Evolutionary conservation across 2,113 vertebrate genomes (phyloP), one percentile per base, ranked within the genome.

Genomic region (Protobothrops flavoviridis): DNA sequence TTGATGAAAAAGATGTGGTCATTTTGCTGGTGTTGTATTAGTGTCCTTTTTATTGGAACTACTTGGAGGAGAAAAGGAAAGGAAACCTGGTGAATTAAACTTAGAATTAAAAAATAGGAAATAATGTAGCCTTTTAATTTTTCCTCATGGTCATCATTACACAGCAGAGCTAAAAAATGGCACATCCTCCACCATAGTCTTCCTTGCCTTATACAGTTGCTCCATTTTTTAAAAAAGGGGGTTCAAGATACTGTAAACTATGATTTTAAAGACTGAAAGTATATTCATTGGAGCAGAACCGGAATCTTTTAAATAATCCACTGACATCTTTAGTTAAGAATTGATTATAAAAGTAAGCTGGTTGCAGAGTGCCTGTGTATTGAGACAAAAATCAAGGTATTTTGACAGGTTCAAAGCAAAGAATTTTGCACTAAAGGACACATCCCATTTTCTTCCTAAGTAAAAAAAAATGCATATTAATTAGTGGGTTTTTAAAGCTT

Each of bases 271-370:
- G 55, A 81, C 5, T 74, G 13, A 17, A 39, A 33, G 69, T 74
- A 74, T 3, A 3, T 81, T 81, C 17, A 39, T 21, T 81, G 17
- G 17, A 21, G 33, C 15, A 39, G 69, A 81, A 21, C n/a, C 15
- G 1, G 33, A 21, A 81, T 81, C 17, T 39, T 33, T 74, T 74
- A 74, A 74, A 74, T 39, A 81, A 6, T 39, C 69, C 6, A 39
- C 17, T 81, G 69, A 39, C 69, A 81, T 20, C n/a, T 21, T 39
- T 81, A 3, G 33, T 81, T 81, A 81, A 81, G 6, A 81, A 81
- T 21, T 20, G 5, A 39, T 81, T 81, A 39, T 81, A 39, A 81
- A 81, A 81, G 7, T 97, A 97, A 45, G 45, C 45, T 45, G 33
- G 17, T 81, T 81, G n/a, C 33, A 81, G 69, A 81, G 69, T 81